These are phyloP conservation scores for Macrosteles quadrilineatus DNA, from an alignment of 1,140 invertebrate species.

Conservation along the genomic window DNA sequence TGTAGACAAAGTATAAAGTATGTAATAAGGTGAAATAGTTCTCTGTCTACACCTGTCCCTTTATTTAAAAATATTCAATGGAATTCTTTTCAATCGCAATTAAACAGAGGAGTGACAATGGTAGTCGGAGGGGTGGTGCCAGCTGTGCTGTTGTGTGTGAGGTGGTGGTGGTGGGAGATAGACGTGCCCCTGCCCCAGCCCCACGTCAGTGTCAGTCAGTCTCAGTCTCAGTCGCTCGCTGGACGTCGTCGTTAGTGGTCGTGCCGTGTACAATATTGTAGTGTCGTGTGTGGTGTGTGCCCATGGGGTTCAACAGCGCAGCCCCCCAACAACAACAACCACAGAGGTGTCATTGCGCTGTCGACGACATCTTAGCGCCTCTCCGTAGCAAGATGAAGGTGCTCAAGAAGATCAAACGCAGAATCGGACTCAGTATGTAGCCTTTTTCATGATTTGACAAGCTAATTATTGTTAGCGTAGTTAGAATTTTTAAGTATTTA, in stretches of 20 bases:
- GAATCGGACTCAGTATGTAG: conserved; percentile 58
- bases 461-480: too few relatives aligned
- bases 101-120: too few relatives aligned
- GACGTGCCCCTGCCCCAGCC: background rate
- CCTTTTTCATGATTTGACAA: background rate
- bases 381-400: conserved; percentile 59
- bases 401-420: conserved; percentile 58
- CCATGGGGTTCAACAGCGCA: conserved; percentile 21
- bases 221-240: background rate
- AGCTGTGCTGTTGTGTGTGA: background rate
- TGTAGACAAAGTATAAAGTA: too few relatives aligned
- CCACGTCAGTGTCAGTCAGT: background rate
- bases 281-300: conserved; percentile 27
- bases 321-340: background rate
- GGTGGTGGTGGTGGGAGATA: background rate
- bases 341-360: conserved; percentile 18
- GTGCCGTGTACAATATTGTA: background rate
- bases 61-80: too few relatives aligned
- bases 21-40: too few relatives aligned
- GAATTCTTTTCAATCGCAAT: too few relatives aligned
- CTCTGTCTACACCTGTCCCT: too few relatives aligned
- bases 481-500: too few relatives aligned
- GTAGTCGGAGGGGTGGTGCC: background rate
- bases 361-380: conserved; percentile 52
- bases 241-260: too few relatives aligned